Conservation (phyloP, 1,140 invertebrate genomes). For the Hetaerina americana region DNA sequence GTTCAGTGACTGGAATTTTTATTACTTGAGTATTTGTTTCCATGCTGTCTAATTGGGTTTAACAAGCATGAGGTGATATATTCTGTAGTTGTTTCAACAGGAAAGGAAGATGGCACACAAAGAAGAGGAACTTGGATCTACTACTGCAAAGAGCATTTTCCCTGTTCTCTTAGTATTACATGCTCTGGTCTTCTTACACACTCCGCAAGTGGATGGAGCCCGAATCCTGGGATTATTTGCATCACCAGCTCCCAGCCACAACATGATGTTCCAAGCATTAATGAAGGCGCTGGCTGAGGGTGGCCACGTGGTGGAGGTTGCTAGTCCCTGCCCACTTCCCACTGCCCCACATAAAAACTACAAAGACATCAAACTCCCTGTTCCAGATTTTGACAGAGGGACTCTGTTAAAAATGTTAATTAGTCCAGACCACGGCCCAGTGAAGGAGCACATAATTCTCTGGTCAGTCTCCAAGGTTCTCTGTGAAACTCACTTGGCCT, state of each 20-base stretch:
- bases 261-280: conserved; percentile 47
- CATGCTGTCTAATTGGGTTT: too few relatives aligned
- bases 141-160: too few relatives aligned
- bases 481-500: background rate
- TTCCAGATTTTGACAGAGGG: background rate
- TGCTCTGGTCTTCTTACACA: background rate
- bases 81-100: too few relatives aligned
- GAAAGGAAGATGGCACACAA: too few relatives aligned
- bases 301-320: conserved; percentile 52
- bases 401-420: background rate
- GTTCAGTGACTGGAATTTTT: too few relatives aligned
- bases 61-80: too few relatives aligned
- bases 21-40: too few relatives aligned
- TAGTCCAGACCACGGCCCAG: background rate
- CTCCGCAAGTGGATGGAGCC: conserved; percentile 6
- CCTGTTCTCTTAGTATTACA: background rate
- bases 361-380: background rate
- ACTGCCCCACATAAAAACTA: background rate
- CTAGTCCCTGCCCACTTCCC: conserved; percentile 42
- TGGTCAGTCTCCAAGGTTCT: background rate
- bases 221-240: conserved; percentile 49
- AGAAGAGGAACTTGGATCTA: too few relatives aligned
- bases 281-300: conserved; percentile 44
- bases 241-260: conserved; percentile 51
- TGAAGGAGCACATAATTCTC: background rate